Evolutionary conservation across 2,888 invertebrate species (phyloP), one percentile per base, ranked within the genome.

Genomic region (Bombyx huttoni): DNA sequence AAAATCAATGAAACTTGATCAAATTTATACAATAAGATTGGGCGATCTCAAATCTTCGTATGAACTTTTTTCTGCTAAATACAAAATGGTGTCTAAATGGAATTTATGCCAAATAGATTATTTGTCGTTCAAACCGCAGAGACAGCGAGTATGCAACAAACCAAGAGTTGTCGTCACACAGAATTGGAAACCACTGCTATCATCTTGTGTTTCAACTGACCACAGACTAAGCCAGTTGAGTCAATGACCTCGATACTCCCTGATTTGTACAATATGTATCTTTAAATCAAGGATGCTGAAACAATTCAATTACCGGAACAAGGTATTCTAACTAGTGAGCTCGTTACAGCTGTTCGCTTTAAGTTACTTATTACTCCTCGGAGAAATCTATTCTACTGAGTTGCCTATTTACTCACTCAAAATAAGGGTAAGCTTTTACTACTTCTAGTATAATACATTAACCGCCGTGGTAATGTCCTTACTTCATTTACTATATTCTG

Each of bases 181-280:
- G 68, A 65, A 66, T 70, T 67, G 65, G 63, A 68, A 70, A 75
- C 74, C 78, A 64, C 75, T 65, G 64, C 61, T 64, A 64, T 74
- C 74, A 75, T 80, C 81, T 83, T 78, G 73, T 75, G 69, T 84
- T 85, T 78, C 83, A 81, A 75, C 63, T 69, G 70, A 82, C 81
- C 84, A 72, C 82, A 82, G 58, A 65, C 63, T 65, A 67, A 64
- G 63, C 62, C 72, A 70, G 62, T 68, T 65, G 24, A 24, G 24
- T 61, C 81, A 77, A 69, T 70, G 82, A 83, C 79, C 82, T 67
- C 65, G 62, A 64, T 69, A 66, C 67, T 67, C 73, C 75, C 71
- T 73, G 70, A 65, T 69, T 71, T 74, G 71, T 68, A 78, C 73
- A 73, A 74, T 76, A 73, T 75, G 75, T 78, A 74, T 67, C 72